Evolutionary conservation across 2,113 vertebrate species (phyloP).

Genomic region (Hippolais icterina): DNA sequence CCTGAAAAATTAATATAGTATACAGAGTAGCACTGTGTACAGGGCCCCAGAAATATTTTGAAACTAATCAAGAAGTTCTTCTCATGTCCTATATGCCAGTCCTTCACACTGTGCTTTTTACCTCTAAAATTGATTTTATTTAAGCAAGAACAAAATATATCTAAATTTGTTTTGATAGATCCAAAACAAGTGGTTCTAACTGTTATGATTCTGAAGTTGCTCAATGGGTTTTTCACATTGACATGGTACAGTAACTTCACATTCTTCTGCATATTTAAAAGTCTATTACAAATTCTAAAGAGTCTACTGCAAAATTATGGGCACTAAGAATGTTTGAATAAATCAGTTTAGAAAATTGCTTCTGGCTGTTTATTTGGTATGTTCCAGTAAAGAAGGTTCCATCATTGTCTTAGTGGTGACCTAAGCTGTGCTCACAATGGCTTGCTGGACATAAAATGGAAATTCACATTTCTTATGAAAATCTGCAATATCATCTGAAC

Average conservation of each 20-base stretch:
- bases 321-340: not conserved
- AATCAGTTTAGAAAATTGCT: not conserved
- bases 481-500: not conserved
- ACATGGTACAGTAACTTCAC: not conserved
- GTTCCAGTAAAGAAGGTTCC: not conserved
- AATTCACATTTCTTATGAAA: not conserved
- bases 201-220: not conserved
- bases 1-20: not conserved
- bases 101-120: not conserved
- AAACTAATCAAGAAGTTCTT: not conserved
- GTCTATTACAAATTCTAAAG: not conserved
- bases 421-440: not conserved
- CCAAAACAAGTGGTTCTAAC: not conserved
- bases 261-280: not conserved
- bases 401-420: not conserved
- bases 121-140: not conserved
- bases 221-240: not conserved
- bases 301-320: not conserved
- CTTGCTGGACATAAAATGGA: not conserved
- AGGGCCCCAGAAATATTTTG: not conserved
- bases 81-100: not conserved
- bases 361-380: not conserved
- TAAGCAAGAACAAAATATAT: not conserved
- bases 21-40: not conserved
- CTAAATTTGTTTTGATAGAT: not conserved